phyloP scores from a whole-genome alignment of 2,888 invertebrate species.

The Nomada flava region DNA sequence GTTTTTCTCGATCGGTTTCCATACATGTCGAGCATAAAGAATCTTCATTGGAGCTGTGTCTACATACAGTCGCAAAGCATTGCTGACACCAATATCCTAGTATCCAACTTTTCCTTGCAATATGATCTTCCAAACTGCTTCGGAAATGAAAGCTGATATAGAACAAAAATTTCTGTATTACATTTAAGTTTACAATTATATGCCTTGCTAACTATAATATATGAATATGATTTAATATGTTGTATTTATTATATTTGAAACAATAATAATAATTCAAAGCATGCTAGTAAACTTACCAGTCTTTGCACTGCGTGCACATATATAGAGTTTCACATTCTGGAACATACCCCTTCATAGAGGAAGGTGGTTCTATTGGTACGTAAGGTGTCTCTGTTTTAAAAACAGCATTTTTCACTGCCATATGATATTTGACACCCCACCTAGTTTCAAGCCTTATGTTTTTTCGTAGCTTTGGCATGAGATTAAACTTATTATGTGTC shows the following conservation, averaged over 20 bases:
- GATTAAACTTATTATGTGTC: slow-evolving; percentile 36
- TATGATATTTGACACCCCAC: slow-evolving; percentile 74
- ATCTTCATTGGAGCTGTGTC: slow-evolving; percentile 62
- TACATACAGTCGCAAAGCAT: slow-evolving; percentile 75
- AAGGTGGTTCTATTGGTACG: slow-evolving; percentile 74
- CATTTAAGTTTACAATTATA: not conserved
- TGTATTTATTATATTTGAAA: not conserved
- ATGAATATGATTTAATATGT: not conserved
- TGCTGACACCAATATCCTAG: slow-evolving; percentile 80
- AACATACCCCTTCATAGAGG: slow-evolving; percentile 61
- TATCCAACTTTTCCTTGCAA: slow-evolving; percentile 79
- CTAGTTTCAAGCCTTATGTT: slow-evolving; percentile 71
- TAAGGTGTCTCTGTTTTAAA: slow-evolving; percentile 73
- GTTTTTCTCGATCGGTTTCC: slow-evolving; percentile 64
- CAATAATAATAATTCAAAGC: not conserved
- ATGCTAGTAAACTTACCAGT: slow-evolving; percentile 74
- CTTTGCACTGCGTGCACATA: slow-evolving; percentile 77
- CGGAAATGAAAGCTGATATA: slow-evolving; percentile 77
- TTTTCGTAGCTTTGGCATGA: slow-evolving; percentile 73
- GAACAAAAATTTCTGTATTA: not conserved
- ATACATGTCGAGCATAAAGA: slow-evolving; percentile 64
- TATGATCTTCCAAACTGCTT: slow-evolving; percentile 78
- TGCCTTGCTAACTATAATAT: too few relatives aligned
- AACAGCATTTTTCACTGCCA: slow-evolving; percentile 75
- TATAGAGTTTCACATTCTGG: slow-evolving; percentile 63